Conservation (phyloP, 2,888 invertebrate species). For the Euplagia quadripunctaria region DNA sequence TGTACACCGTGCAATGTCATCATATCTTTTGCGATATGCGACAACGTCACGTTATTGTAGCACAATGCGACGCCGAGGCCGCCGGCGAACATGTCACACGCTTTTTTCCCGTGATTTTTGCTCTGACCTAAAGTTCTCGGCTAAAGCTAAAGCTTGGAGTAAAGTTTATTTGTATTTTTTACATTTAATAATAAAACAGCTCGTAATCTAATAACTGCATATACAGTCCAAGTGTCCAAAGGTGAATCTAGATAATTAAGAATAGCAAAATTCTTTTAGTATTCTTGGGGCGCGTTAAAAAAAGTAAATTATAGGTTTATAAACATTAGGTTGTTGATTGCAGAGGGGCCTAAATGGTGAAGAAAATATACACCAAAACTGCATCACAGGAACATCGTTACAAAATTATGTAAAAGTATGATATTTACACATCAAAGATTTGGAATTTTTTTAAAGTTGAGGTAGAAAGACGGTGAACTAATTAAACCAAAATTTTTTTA, state of each 20-base stretch:
- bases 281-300: too few species aligned
- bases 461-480: background rate
- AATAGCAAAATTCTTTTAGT: too few species aligned
- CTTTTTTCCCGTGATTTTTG: slow-evolving; percentile 48
- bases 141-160: too few species aligned
- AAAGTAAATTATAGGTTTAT: too few species aligned
- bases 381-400: background rate
- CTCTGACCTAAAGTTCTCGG: too few species aligned
- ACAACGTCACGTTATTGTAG: slow-evolving; percentile 23
- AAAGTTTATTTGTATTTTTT: background rate
- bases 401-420: background rate
- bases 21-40: slow-evolving; percentile 42
- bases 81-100: slow-evolving; percentile 33
- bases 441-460: background rate
- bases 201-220: too few species aligned
- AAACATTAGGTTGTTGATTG: too few species aligned
- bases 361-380: background rate
- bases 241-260: too few species aligned
- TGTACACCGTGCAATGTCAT: slow-evolving; percentile 6
- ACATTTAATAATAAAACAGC: background rate
- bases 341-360: background rate
- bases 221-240: too few species aligned
- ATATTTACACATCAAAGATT: background rate
- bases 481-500: background rate
- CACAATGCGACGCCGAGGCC: slow-evolving; percentile 22